Base-by-base conservation (phyloP, 2,113 vertebrate genomes). In the Empidonax traillii region DNA sequence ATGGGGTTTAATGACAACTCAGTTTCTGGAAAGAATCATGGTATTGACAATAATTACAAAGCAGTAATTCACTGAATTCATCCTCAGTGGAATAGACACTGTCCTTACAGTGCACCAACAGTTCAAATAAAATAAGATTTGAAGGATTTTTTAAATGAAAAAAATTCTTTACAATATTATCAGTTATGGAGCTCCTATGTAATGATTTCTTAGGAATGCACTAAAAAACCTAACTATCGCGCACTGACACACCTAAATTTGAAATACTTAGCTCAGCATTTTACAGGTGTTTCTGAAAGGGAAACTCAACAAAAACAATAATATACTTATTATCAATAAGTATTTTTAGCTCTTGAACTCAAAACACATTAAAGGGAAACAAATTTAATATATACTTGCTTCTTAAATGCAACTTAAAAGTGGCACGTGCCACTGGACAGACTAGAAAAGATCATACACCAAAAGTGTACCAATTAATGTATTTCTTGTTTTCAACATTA, bases 21-120 rank as follows among this genome's bases (percentile, higher is more conserved):
- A 35, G 22, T 93, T 97, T 95, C 93, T 97, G 71, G 90, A 92
- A 98, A 98, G 96, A 97, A 97, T 90, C 58, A 23, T 12, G 30
- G 93, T 91, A 93, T 85, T 96, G 92, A 95, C 55, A 35, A 89
- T 17, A 61, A 80, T 86, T 74, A 98, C 97, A 98, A 97, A 97
- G 97, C 93, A 73, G 89, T 76, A 94, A 97, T 98, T 97, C 95
- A 98, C 18, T 39, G 67, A 90, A 68, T 81, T 92, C 20, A 3
- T 87, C 37, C 90, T 95, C 69, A 47, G 61, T n/a, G 59, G 44
- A 93, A 43, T 71, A 91, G 85, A 52, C 67, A 72, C 87, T 93
- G 44, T 91, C 84, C 63, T 84, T 79, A 97, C 67, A 97, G 83
- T 68, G 68, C 47, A 49, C 31, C 41, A 67, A 65, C 91, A 96